These are phyloP conservation scores for Coptodon rendalli DNA, from an alignment of 2,113 vertebrate genomes.

Conservation along the genomic window DNA sequence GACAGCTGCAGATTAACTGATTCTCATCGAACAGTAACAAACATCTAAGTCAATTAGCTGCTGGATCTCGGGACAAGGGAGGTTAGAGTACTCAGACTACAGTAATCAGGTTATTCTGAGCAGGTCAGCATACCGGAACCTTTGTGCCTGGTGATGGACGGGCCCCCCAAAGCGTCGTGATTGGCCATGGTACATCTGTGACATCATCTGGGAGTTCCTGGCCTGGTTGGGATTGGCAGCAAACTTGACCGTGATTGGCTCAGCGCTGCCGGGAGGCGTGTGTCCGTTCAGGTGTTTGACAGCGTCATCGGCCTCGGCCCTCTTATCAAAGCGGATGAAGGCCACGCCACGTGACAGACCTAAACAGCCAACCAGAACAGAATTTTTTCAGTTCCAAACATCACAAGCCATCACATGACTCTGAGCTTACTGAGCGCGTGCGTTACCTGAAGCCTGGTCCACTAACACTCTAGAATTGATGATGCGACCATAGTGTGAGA, in stretches of 20 bases:
- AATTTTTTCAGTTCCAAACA: neutral
- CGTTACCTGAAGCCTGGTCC: slow-evolving; percentile 92
- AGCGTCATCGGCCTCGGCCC: slow-evolving; percentile 92
- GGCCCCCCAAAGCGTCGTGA: slow-evolving; percentile 91
- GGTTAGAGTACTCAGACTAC: neutral
- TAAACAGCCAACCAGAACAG: slow-evolving; percentile 14
- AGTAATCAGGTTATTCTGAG: neutral
- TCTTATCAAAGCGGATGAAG: slow-evolving; percentile 96
- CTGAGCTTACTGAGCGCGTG: neutral
- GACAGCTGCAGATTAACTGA: neutral
- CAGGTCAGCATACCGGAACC: slow-evolving; percentile 83
- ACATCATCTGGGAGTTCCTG: slow-evolving; percentile 87
- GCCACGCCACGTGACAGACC: slow-evolving; percentile 94
- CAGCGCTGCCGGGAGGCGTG: slow-evolving; percentile 86
- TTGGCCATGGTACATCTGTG: slow-evolving; percentile 90
- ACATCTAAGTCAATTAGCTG: neutral
- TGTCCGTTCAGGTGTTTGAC: slow-evolving; percentile 94
- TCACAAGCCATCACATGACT: neutral
- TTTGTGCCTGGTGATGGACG: slow-evolving; percentile 93
- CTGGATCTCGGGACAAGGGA: neutral
- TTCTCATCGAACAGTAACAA: neutral
- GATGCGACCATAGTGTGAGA: slow-evolving; percentile 88
- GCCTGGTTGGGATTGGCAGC: slow-evolving; percentile 96
- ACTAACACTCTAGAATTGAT: slow-evolving; percentile 97
- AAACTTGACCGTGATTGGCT: slow-evolving; percentile 97